Base-by-base conservation (phyloP, 2,113 vertebrate species). In the Hypocryptadius cinnamomeus region DNA sequence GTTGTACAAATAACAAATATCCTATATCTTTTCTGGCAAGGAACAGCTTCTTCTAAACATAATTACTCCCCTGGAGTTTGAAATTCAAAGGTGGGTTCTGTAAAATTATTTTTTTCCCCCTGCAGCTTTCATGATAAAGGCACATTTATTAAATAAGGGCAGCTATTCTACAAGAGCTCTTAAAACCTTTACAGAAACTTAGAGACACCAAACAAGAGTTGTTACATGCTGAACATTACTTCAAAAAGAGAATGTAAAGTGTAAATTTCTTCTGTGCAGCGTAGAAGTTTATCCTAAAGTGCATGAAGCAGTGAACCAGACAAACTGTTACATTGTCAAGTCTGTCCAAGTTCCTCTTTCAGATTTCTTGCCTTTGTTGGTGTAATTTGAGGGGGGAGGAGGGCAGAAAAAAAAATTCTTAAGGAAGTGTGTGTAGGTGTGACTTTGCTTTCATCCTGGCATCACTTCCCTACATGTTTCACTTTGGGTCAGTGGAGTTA, bases 51-150 rank as follows among this genome's bases (percentile, higher is more conserved):
- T 88, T 66, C 90, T 93, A 68, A 94, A 59, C 35, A 4, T 85
- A 87, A 85, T 94, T 89, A 80, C 57, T 94, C 48, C 71, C 80
- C 78, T 92, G 73, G 74, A 80, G 39, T 83, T 92, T 93, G 85
- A 87, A 91, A 96, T 92, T 89, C 71, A 94, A 72, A 92, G 39
- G 45, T 93, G 44, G 18, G 25, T 78, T 96, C 83, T 83, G 20
- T 95, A 92, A 96, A 94, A 85, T 80, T 33, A 14, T 42, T 78
- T 76, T 66, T 78, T 31, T 6, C 5, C 10, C 79, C 73, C 70
- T 69, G 13, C 68, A 87, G 83, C 78, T 89, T 94, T 96, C 56
- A 25, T 70, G 70, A 79, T 85, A 90, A 94, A 87, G 83, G 40
- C 65, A 65, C 11, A 54, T 28, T 78, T 92, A 77, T 87, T 93